Percentiles rank a stretch among this genome's conserved stretches.
Conservation (phyloP, 2,797 vertebrate species). For the Cygnus olor region DNA sequence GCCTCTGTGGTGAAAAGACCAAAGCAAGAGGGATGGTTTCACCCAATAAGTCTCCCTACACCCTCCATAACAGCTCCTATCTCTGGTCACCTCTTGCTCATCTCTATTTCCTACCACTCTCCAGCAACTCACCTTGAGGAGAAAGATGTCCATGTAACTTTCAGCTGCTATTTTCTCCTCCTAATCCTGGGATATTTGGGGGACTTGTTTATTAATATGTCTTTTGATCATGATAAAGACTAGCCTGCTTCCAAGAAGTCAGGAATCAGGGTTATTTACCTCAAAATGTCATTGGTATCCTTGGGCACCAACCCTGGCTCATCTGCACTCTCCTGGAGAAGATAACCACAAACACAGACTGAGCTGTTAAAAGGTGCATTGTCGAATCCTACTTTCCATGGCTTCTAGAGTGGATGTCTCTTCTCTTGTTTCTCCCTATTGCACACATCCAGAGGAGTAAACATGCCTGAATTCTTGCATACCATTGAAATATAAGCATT, state of each 20-base stretch:
- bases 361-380: neutral
- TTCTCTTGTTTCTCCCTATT: neutral
- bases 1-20: neutral
- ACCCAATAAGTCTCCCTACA: neutral
- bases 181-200: neutral
- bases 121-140: neutral
- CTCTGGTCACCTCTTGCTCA: neutral
- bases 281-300: neutral
- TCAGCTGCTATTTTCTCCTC: neutral
- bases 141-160: neutral
- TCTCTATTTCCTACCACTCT: neutral
- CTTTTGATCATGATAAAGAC: neutral
- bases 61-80: neutral
- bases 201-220: neutral
- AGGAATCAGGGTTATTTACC: neutral
- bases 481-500: neutral
- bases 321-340: neutral
- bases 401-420: neutral
- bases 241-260: neutral
- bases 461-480: neutral
- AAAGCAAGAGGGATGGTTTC: neutral
- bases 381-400: accelerated
- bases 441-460: neutral
- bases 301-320: neutral
- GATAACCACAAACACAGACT: neutral